Conservation (phyloP, 2,888 invertebrate genomes). For the Rotaria sp. region DNA sequence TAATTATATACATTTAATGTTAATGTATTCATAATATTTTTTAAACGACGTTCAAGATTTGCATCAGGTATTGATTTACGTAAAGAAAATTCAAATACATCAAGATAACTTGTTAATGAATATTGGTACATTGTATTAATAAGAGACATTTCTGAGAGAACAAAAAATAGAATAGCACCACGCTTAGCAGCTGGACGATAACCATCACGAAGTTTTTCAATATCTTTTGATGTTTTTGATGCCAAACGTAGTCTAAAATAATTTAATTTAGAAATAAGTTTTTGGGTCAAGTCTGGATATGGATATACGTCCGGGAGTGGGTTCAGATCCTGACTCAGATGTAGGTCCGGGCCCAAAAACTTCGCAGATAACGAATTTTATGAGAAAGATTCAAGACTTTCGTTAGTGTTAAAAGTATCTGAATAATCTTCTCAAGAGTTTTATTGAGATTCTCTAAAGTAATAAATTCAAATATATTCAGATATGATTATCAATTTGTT, state of each 20-base stretch:
- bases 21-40: conserved; percentile 73
- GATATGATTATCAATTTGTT: too few species aligned
- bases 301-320: too few species aligned
- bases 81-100: conserved; percentile 73
- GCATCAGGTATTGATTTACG: conserved; percentile 75
- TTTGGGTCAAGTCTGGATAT: too few species aligned
- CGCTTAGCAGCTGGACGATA: conserved; percentile 77
- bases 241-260: conserved; percentile 62
- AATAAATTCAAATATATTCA: too few species aligned
- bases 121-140: conserved; percentile 88
- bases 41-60: conserved; percentile 65
- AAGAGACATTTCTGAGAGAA: conserved; percentile 77
- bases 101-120: conserved; percentile 74
- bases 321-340: too few species aligned
- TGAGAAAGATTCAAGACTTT: too few species aligned
- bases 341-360: too few species aligned
- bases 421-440: too few species aligned
- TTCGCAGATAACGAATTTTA: too few species aligned
- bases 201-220: conserved; percentile 73
- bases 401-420: too few species aligned
- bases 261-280: background rate
- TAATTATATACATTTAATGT: conserved; percentile 83
- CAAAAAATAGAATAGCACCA: conserved; percentile 82
- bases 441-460: too few species aligned
- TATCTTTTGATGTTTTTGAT: conserved; percentile 69